Conservation (phyloP, 2,797 vertebrate species). For the Valencia hispanica region DNA sequence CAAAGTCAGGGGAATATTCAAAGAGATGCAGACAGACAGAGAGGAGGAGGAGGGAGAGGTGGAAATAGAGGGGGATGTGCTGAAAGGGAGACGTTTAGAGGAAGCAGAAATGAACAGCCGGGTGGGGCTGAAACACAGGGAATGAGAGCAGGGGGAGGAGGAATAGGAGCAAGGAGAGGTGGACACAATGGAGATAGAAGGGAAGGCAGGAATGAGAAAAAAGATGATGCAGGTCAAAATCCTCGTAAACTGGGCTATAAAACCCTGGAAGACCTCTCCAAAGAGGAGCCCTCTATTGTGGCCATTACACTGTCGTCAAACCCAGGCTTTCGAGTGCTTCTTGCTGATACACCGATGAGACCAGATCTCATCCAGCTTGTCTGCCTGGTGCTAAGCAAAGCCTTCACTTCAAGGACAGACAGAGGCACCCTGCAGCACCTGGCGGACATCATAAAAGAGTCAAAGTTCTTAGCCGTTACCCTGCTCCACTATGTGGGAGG, state of each 20-base stretch:
- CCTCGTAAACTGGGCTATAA: conserved; percentile 79
- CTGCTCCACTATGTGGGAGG: conserved; percentile 84
- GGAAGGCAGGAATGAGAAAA: conserved; percentile 21
- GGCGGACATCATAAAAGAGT: conserved; percentile 85
- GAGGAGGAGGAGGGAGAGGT: background rate
- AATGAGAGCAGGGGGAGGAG: background rate
- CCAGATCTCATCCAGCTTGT: conserved; percentile 83
- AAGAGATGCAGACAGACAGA: conserved; percentile 6
- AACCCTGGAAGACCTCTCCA: conserved; percentile 83
- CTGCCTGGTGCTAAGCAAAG: conserved; percentile 86
- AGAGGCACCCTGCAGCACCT: conserved; percentile 85
- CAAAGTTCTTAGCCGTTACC: conserved; percentile 83
- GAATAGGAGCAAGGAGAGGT: conserved; percentile 14
- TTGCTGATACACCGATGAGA: conserved; percentile 79
- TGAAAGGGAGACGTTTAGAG: conserved; percentile 11
- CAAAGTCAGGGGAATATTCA: background rate
- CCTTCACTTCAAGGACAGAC: conserved; percentile 82
- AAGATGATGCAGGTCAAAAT: conserved; percentile 31
- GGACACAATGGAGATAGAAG: conserved; percentile 13
- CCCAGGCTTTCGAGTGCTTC: conserved; percentile 73
- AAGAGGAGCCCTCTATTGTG: conserved; percentile 85
- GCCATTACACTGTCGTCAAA: conserved; percentile 85
- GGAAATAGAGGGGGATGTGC: conserved; percentile 5
- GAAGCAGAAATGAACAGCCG: conserved; percentile 3
- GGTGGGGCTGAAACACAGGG: conserved; percentile 8